These are phyloP conservation scores for Pipistrellus nathusii DNA, from an alignment of 2,797 vertebrate genomes.

Conservation along the genomic window DNA sequence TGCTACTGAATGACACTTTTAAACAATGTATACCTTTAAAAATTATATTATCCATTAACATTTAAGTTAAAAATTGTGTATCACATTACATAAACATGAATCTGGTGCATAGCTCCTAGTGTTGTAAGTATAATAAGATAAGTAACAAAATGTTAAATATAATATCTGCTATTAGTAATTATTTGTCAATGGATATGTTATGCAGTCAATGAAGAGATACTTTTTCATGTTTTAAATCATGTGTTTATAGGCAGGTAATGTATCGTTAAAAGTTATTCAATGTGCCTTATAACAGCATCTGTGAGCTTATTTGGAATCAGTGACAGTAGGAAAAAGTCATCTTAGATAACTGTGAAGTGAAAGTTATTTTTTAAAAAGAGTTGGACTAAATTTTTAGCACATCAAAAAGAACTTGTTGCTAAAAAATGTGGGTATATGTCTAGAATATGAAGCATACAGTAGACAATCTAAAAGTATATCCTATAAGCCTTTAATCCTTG, in stretches of 20 bases:
- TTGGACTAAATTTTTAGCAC: neutral
- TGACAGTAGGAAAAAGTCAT: neutral
- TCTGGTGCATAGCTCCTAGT: neutral
- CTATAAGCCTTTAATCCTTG: neutral
- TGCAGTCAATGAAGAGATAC: neutral
- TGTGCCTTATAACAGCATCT: neutral
- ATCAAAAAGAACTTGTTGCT: constrained; percentile 19
- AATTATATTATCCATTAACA: neutral
- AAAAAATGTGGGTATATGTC: neutral
- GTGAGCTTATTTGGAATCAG: neutral
- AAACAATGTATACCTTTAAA: constrained; percentile 14
- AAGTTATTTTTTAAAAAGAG: neutral
- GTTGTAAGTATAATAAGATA: neutral
- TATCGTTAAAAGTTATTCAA: neutral
- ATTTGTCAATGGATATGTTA: neutral
- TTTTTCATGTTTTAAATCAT: constrained; percentile 41
- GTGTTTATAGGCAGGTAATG: neutral
- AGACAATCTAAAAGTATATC: neutral
- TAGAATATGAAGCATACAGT: neutral
- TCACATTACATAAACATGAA: neutral
- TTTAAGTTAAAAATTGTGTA: neutral
- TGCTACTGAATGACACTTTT: neutral
- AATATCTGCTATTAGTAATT: neutral
- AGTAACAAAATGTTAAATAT: constrained; percentile 10
- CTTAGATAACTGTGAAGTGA: neutral